Evolutionary conservation across 2,888 invertebrate species (phyloP), one percentile per base, ranked within the genome.

Genomic region (Mechanitis mazaeus): DNA sequence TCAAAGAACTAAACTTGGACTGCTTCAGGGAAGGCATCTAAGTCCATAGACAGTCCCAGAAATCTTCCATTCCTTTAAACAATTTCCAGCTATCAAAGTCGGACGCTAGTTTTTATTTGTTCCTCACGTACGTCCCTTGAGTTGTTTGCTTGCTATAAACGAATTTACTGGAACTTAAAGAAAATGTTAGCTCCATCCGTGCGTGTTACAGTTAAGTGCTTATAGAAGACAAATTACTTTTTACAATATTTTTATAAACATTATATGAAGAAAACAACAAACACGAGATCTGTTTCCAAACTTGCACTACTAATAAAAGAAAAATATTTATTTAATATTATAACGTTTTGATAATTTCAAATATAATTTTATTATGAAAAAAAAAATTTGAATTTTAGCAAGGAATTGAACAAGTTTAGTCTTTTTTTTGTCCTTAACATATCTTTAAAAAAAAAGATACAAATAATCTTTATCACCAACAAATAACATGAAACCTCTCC

Each of bases 51-150:
- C 9, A 31, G 28, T 31, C 50, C 50, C 31, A 50, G 50, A 50
- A 50, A 50, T 50, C 50, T 56, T 60, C 42, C 42, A 42, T 50
- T 50, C 53, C 56, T 60, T 60, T 50, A 60, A 60, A 60, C 60
- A 60, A 60, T 60, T 56, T 56, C 54, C 12, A 50, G 60, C 60
- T 50, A 54, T 60, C 60, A 56, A 45, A 60, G 60, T 60, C 50
- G 31, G 55, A 50, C 50, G 50, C 38, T 28, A 55, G 55, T 42
- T 60, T 60, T 60, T 60, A 60, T 60, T 60, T 60, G 56, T 60
- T 60, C 60, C 33, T 60, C 60, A 60, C 60, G 60, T 60, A 56
- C 53, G 60, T 60, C 60, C 56, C 60, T 12, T 11, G 60, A 60
- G 60, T 56, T 60, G 60, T 60, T 60, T 56, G 56, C 38, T 54